These are phyloP conservation scores for Alentia gelatinosa DNA, from an alignment of 2,888 invertebrate genomes.

Conservation along the genomic window DNA sequence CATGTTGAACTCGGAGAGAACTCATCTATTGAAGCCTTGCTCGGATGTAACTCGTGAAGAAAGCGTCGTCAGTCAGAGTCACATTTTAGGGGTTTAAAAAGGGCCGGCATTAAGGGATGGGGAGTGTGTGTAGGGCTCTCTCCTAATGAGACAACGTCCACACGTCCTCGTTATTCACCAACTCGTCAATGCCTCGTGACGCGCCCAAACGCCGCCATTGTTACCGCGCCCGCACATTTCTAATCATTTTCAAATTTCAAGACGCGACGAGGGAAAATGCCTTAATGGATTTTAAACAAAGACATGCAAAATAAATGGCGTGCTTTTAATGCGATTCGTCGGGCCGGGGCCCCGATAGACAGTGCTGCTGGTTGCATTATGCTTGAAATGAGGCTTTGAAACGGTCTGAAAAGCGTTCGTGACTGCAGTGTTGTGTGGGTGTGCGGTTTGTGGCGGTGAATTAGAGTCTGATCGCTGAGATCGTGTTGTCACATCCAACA, in stretches of 20 bases:
- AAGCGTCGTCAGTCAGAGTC: background rate
- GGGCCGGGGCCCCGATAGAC: background rate
- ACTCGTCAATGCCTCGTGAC: slow-evolving; percentile 11
- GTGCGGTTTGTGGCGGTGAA: background rate
- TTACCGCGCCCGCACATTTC: background rate
- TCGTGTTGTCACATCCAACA: background rate
- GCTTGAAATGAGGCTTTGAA: background rate
- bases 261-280: slow-evolving; percentile 23
- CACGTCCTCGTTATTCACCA: slow-evolving; percentile 18
- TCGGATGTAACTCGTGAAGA: background rate
- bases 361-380: background rate
- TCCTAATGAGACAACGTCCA: slow-evolving; percentile 32
- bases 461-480: background rate
- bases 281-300: slow-evolving; percentile 48
- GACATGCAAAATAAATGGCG: slow-evolving; percentile 52
- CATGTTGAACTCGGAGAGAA: too few species aligned
- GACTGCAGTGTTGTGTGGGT: background rate
- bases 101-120: background rate
- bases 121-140: background rate
- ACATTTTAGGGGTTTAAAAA: background rate
- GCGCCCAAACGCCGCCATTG: slow-evolving; percentile 23
- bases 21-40: background rate
- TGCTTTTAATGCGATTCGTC: slow-evolving; percentile 13
- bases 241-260: slow-evolving; percentile 44
- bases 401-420: background rate